phyloP scores from a whole-genome alignment of 2,113 vertebrate genomes.

The Erythrolamprus reginae region DNA sequence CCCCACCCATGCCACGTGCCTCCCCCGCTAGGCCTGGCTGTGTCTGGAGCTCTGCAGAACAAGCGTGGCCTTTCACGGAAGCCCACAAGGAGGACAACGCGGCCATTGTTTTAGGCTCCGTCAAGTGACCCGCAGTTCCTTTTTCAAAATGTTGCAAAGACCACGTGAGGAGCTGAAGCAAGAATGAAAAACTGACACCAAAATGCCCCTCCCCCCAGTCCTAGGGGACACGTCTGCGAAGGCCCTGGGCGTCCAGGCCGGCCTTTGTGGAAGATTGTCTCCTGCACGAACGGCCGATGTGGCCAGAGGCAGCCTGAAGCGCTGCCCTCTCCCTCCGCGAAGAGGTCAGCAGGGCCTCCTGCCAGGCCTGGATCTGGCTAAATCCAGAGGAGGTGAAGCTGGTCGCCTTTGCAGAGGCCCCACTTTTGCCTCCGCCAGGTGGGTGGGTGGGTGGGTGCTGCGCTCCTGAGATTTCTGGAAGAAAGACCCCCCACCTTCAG shows the following conservation, averaged over 20 bases:
- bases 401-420: neutral
- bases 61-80: constrained; percentile 40
- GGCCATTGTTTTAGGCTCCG: constrained; percentile 10
- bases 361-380: neutral
- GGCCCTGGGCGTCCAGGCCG: neutral
- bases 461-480: neutral
- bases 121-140: constrained; percentile 43
- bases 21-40: neutral
- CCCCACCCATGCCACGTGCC: neutral
- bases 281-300: neutral
- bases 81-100: constrained; percentile 31
- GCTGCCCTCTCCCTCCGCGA: neutral
- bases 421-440: too few relatives aligned
- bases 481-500: neutral
- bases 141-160: neutral
- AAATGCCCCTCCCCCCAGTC: neutral
- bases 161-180: constrained; percentile 23
- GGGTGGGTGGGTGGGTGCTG: too few relatives aligned
- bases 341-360: neutral
- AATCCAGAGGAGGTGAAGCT: neutral
- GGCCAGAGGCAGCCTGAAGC: neutral
- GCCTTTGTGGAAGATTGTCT: neutral
- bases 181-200: neutral
- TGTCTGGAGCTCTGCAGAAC: neutral
- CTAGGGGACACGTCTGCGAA: neutral